Conservation (phyloP, 1,140 invertebrate genomes). For the Pseudomyrmex sp. region DNA sequence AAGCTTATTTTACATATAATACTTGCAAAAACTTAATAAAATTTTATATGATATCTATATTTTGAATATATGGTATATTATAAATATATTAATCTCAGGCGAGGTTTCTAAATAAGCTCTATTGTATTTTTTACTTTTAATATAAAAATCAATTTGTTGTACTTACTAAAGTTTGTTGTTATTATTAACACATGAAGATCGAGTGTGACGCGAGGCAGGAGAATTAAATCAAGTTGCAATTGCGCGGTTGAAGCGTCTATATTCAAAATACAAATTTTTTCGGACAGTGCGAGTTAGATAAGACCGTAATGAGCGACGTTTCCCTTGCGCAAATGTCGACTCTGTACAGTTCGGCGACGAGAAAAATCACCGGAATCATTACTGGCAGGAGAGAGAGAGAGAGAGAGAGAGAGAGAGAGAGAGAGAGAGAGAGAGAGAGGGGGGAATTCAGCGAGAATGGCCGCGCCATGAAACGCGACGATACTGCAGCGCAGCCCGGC, state of each 20-base stretch:
- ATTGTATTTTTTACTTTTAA: too few species aligned
- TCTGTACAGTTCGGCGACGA: conserved; percentile 30
- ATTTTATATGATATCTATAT: too few species aligned
- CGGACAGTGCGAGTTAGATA: conserved; percentile 35
- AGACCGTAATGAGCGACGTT: conserved; percentile 30
- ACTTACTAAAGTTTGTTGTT: too few species aligned
- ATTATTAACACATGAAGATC: too few species aligned
- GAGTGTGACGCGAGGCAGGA: neutral
- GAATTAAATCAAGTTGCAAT: neutral
- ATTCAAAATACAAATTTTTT: conserved; percentile 32
- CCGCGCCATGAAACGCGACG: conserved; percentile 76
- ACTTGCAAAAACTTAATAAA: too few species aligned
- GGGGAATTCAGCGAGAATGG: conserved; percentile 75
- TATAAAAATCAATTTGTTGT: too few species aligned
- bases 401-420: neutral
- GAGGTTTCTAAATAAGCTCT: too few species aligned
- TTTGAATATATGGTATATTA: too few species aligned
- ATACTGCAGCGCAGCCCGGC: conserved; percentile 39
- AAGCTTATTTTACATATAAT: too few species aligned
- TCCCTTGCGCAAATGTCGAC: neutral
- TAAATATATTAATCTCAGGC: too few species aligned
- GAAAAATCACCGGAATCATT: conserved; percentile 57
- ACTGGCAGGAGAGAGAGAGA: neutral
- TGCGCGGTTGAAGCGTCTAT: neutral
- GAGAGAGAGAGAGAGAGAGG: too few species aligned